These are phyloP conservation scores for Brachionus rotundiformis DNA, from an alignment of 1,140 invertebrate genomes.

Conservation along the genomic window DNA sequence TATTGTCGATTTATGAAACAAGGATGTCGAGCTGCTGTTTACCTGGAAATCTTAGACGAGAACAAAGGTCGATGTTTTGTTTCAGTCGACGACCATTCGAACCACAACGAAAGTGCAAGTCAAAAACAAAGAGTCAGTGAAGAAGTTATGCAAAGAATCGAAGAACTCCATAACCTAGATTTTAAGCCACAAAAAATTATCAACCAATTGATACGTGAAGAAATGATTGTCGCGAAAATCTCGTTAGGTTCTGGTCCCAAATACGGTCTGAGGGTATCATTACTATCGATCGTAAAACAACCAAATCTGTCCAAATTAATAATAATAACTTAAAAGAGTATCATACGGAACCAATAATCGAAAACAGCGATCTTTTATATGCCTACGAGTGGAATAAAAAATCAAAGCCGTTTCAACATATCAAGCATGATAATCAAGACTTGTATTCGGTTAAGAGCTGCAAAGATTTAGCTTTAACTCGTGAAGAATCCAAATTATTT, in stretches of 20 bases:
- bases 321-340: slow-evolving; percentile 16
- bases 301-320: not conserved
- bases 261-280: not conserved
- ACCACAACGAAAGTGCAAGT: no score
- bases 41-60: no score
- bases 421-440: not conserved
- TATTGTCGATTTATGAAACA: no score
- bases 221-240: not conserved
- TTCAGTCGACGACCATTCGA: no score
- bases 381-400: slow-evolving; percentile 16
- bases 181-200: no score
- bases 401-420: not conserved
- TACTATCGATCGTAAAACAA: not conserved
- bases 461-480: not conserved
- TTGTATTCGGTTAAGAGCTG: not conserved
- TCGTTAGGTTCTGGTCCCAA: not conserved
- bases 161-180: no score
- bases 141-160: no score
- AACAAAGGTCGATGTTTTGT: no score
- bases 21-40: no score
- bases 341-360: not conserved
- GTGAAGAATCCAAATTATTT: not conserved
- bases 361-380: not conserved
- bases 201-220: no score
- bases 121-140: no score